Evolutionary conservation across 92 coral and sea anemone genomes (phyloP).

Genomic region (Virgularia gustaviana): DNA sequence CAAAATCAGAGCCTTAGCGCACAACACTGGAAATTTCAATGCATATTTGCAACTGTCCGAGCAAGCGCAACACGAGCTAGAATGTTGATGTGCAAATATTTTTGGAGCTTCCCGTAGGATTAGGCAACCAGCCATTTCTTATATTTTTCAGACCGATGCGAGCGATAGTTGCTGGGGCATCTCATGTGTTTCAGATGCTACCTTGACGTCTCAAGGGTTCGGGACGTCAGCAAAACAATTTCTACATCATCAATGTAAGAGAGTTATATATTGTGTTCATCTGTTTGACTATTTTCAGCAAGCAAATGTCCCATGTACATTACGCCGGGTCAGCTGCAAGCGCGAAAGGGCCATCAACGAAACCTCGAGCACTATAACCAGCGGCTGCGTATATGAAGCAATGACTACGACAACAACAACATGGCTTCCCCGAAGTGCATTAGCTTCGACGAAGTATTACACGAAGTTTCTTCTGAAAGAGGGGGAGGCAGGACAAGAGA

Average conservation of each 20-base stretch:
- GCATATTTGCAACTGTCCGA: conserved; percentile 29
- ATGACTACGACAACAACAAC: background rate
- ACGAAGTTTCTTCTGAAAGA: background rate
- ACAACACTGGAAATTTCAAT: conserved; percentile 28
- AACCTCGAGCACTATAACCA: background rate
- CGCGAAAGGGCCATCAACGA: background rate
- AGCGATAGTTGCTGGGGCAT: conserved; percentile 55
- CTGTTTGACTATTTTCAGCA: conserved; percentile 29
- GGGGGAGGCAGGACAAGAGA: too few species aligned
- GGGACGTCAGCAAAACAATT: conserved; percentile 25
- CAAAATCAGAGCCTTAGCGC: conserved; percentile 34
- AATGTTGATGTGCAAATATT: conserved; percentile 36
- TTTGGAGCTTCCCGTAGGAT: conserved; percentile 24
- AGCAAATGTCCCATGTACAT: too few species aligned
- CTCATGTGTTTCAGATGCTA: conserved; percentile 14
- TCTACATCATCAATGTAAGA: conserved; percentile 47
- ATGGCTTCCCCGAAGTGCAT: background rate
- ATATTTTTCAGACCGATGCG: conserved; percentile 50
- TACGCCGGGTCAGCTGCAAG: background rate
- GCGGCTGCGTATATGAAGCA: too few species aligned
- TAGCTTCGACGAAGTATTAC: background rate
- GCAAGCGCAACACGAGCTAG: conserved; percentile 27
- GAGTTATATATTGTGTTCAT: conserved; percentile 40
- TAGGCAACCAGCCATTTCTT: conserved; percentile 35
- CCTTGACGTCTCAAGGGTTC: conserved; percentile 40